Evolutionary conservation across 2,888 invertebrate species (phyloP), one percentile per base, ranked within the genome.

Genomic region (Latheticus oryzae): DNA sequence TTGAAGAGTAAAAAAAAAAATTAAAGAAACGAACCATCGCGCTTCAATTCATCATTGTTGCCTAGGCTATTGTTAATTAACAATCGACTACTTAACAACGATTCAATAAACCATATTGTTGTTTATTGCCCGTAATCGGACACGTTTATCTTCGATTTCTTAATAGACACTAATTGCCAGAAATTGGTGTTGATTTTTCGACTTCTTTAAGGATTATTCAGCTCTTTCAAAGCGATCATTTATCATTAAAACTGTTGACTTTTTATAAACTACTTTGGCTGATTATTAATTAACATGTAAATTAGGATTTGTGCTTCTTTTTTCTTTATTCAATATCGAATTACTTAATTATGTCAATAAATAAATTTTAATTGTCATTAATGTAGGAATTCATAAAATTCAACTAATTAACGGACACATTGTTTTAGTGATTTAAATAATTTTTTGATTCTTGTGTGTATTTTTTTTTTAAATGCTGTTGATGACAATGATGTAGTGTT

Each of bases 401-500:
- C n/a, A n/a, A n/a, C n/a, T n/a, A n/a, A n/a, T n/a, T n/a, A n/a
- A n/a, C n/a, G n/a, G n/a, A n/a, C n/a, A n/a, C n/a, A n/a, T n/a
- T n/a, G n/a, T n/a, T n/a, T n/a, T n/a, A n/a, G n/a, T n/a, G n/a
- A n/a, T n/a, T n/a, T n/a, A n/a, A n/a, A n/a, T n/a, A n/a, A n/a
- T n/a, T n/a, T n/a, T n/a, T n/a, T n/a, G n/a, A n/a, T n/a, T n/a
- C n/a, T n/a, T n/a, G n/a, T n/a, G n/a, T n/a, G n/a, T n/a, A n/a
- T n/a, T n/a, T n/a, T n/a, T n/a, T n/a, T n/a, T n/a, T n/a, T n/a
- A n/a, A n/a, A n/a, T n/a, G n/a, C n/a, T 73, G 74, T 73, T 71
- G 70, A 62, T 66, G 74, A 73, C 73, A 72, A 73, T 74, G 76
- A 76, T 76, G 74, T 73, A 76, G 65, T 73, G 73, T 72, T 73